Evolutionary conservation across 2,797 vertebrate genomes (phyloP), one percentile per base, ranked within the genome.

Genomic region (Pipistrellus pygmaeus): DNA sequence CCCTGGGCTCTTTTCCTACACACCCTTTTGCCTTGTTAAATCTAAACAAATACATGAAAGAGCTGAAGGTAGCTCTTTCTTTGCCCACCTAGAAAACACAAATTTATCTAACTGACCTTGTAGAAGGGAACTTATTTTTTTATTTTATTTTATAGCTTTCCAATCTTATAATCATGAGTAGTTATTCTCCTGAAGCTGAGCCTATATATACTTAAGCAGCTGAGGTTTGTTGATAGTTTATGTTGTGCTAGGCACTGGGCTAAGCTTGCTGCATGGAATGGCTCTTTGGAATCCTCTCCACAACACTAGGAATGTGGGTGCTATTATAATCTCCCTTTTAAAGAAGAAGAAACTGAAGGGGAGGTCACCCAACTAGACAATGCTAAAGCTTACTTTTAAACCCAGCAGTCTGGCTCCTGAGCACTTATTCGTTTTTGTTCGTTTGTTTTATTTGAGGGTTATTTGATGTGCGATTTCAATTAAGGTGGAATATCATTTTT

Each of bases 151-250:
- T 46, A 18, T 5, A 83, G 27, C 35, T 35, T 77, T 85, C 30
- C 25, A 66, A 41, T 53, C 13, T 69, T 73, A 75, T 14, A 44
- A 77, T 32, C 69, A 64, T 53, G 30, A 68, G 13, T 41, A 72
- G 57, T 83, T 94, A 60, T 91, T 93, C 25, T 91, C 69, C 75
- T 85, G 44, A 27, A 64, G 10, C 44, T 77, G 69, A 76, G 25
- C 35, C 73, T 77, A 0, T 51, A 15, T 51, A 25, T 87, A 35
- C 10, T 44, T 48, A 25, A 91, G 32, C 35, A 81, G 51, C 30
- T 51, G 14, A 71, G 5, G 76, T 15, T 46, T 89, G 21, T 44
- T 66, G 51, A 30, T 60, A 13, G 6, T 51, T 83, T 66, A 46
- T 18, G 20, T 71, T 38, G 20, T 51, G 20, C n/a, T 32, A 48